Percentiles rank a stretch among this genome's conserved stretches.
Conservation (phyloP, 1,140 invertebrate species). For the Archivesica marissinica region DNA sequence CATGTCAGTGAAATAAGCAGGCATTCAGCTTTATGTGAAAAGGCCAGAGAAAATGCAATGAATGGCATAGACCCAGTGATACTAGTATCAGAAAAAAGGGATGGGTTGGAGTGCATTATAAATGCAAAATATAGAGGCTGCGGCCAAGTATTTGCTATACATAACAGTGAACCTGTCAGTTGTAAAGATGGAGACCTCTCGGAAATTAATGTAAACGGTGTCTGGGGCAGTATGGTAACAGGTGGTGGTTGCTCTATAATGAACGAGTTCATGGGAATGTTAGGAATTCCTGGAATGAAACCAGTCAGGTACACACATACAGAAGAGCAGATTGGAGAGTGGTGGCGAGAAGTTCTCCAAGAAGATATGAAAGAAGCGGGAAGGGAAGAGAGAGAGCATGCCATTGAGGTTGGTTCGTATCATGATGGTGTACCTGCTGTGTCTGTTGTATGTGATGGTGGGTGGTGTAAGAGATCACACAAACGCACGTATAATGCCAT, state of each 20-base stretch:
- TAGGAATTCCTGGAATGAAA: conserved; percentile 2
- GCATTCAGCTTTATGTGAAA: background rate
- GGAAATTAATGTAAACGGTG: conserved; percentile 39
- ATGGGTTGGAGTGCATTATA: conserved; percentile 11
- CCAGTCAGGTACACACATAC: background rate
- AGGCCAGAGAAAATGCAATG: background rate
- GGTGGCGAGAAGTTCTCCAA: background rate
- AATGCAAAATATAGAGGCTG: background rate
- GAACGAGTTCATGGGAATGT: conserved; percentile 32
- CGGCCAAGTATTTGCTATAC: background rate
- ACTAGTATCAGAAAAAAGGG: background rate
- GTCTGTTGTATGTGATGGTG: conserved; percentile 58
- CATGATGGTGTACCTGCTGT: conserved; percentile 44
- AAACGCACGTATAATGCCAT: conserved; percentile 63
- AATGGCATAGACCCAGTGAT: background rate
- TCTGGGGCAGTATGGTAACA: conserved; percentile 54
- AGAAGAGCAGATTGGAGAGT: conserved; percentile 13
- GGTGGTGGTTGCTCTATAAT: conserved; percentile 28
- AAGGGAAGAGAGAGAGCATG: conserved; percentile 43
- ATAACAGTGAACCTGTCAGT: background rate
- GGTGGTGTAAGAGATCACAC: conserved; percentile 55
- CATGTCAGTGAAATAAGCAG: background rate
- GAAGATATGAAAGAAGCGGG: conserved; percentile 36
- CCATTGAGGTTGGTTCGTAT: conserved; percentile 32
- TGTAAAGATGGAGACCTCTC: background rate